phyloP scores from a whole-genome alignment of 2,113 vertebrate species.

The Lipophrys pholis region DNA sequence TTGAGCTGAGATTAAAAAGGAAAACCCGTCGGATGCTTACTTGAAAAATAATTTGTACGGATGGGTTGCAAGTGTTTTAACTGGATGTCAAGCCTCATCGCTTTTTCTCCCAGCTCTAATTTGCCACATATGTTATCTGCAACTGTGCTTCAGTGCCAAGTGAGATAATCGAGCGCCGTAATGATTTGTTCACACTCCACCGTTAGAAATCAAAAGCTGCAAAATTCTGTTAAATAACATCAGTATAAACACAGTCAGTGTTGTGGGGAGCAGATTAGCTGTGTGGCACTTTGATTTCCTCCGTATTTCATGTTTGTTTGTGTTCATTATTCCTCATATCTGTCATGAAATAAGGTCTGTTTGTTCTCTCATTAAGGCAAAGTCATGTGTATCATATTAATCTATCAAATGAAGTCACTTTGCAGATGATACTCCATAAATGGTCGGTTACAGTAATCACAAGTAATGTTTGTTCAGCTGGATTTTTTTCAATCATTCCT shows the following conservation, averaged over 20 bases:
- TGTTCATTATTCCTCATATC: slow-evolving; percentile 16
- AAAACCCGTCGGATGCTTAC: background rate
- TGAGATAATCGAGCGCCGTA: slow-evolving; percentile 82
- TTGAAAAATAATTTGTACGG: slow-evolving; percentile 34
- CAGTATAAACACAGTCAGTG: slow-evolving; percentile 7
- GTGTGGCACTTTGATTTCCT: background rate
- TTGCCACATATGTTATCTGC: slow-evolving; percentile 77
- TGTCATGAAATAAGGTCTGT: background rate
- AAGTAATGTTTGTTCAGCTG: background rate
- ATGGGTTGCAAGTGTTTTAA: slow-evolving; percentile 45
- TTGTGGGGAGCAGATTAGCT: slow-evolving; percentile 23
- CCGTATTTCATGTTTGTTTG: background rate
- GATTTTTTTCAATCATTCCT: background rate
- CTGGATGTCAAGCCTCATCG: slow-evolving; percentile 43
- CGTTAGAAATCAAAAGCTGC: slow-evolving; percentile 40
- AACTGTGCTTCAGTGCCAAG: slow-evolving; percentile 81
- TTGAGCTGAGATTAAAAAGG: slow-evolving; percentile 9
- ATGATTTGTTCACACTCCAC: slow-evolving; percentile 53
- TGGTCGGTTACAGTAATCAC: background rate
- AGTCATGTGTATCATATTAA: background rate
- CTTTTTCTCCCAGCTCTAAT: slow-evolving; percentile 48
- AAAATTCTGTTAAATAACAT: slow-evolving; percentile 26
- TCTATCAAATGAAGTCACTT: background rate
- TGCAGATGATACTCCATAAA: background rate
- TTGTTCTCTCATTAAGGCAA: background rate